Evolutionary conservation across 2,888 invertebrate genomes (phyloP), one percentile per base, ranked within the genome.

Genomic region (Synergus umbraculus): DNA sequence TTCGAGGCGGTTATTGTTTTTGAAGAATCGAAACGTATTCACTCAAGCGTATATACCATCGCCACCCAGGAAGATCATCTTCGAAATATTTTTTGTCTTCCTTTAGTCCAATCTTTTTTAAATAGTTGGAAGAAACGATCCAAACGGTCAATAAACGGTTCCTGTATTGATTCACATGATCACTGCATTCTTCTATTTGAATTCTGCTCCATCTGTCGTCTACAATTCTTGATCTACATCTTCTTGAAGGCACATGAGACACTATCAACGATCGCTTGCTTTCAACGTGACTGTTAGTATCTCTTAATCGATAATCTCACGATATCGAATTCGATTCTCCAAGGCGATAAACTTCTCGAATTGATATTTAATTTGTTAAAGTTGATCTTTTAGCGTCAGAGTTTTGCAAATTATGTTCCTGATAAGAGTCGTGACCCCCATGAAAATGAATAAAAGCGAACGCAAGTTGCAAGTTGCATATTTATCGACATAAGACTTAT

Each of bases 401-500:
- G 10, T 37, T 49, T 54, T 41, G 3, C 12, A 15, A 54, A 54
- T 54, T 8, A 18, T 69, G 2, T 44, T 69, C 13, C 13, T 22
- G 1, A 43, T 10, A 12, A 12, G 22, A 60, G 22, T n/a, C 12
- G 12, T 12, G 60, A 10, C 10, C 12, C 60, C 9, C 5, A 1
- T 60, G 12, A 10, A 10, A 22, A 22, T 60, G n/a, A 60, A 12
- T 60, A 69, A 49, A 69, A n/a, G 15, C 29, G 37, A 69, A 46
- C 22, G 60, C 60, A 46, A 12, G 1, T 46, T 0, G 46, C 46
- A 12, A 46, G 12, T 46, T 60, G 81, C 82, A 89, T 44, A 44
- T 90, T 90, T 90, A 91, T 91, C 91, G 91, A 91, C 90, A 88
- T 83, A 87, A 82, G 77, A 83, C 83, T 87, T 89, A 90, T 90